Percentiles rank a stretch among this genome's conserved stretches.
Conservation (phyloP, 2,797 vertebrate species). For the Menidia menidia region DNA sequence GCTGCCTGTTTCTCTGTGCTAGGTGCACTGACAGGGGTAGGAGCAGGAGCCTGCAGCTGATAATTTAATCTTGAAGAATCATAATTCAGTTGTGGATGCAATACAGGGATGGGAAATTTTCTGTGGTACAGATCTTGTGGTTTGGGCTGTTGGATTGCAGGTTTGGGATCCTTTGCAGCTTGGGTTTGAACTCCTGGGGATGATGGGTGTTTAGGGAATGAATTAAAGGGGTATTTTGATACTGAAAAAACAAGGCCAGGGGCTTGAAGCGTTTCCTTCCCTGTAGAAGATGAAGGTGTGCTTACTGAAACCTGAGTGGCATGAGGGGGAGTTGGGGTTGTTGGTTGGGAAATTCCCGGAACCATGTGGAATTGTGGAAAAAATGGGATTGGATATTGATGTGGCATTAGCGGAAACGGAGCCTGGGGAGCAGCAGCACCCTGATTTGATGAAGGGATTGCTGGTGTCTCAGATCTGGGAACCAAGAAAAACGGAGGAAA, state of each 20-base stretch:
- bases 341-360: conserved; percentile 27
- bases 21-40: not conserved
- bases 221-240: conserved; percentile 19
- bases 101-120: conserved; percentile 22
- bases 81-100: conserved; percentile 30
- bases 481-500: conserved; percentile 19
- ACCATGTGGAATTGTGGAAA: conserved; percentile 30
- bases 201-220: conserved; percentile 8
- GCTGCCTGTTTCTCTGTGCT: not conserved
- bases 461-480: conserved; percentile 16
- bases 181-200: conserved; percentile 6
- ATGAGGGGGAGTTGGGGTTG: conserved; percentile 15
- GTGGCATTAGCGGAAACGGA: conserved; percentile 4
- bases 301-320: conserved; percentile 13
- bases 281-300: conserved; percentile 3
- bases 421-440: not conserved
- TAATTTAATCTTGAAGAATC: conserved; percentile 1
- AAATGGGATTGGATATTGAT: conserved; percentile 16
- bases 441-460: not conserved
- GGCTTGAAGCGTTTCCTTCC: conserved; percentile 19
- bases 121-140: conserved; percentile 14
- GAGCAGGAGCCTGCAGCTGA: not conserved
- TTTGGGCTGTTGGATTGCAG: conserved; percentile 2
- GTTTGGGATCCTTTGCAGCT: conserved; percentile 1
- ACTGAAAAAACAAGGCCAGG: conserved; percentile 16